Conservation (phyloP, 2,113 vertebrate genomes). For the Furnarius figulus region DNA sequence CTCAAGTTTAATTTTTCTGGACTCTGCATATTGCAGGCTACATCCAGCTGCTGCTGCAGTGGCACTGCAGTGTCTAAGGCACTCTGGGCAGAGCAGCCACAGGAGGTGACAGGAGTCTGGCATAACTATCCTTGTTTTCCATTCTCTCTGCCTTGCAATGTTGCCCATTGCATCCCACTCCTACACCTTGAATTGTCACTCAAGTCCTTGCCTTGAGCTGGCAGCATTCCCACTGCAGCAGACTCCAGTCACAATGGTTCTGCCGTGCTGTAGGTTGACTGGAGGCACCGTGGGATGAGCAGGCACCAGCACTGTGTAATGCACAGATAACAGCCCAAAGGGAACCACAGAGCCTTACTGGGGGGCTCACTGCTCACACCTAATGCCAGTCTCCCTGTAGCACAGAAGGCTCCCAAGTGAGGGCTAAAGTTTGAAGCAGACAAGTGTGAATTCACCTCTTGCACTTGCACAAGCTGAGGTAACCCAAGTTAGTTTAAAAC, state of each 20-base stretch:
- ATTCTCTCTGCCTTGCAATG: neutral
- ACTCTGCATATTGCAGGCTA: neutral
- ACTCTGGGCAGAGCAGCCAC: neutral
- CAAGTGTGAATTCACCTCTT: neutral
- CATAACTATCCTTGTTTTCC: neutral
- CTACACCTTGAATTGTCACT: neutral
- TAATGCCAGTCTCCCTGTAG: neutral
- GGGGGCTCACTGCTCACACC: neutral
- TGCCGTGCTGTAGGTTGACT: fast-evolving
- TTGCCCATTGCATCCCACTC: neutral
- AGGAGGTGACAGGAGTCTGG: neutral
- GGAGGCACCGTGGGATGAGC: neutral
- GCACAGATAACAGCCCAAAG: neutral
- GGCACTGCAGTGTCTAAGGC: neutral
- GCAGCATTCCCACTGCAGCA: neutral
- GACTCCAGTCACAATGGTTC: neutral
- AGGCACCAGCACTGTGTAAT: neutral
- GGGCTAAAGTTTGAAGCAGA: neutral
- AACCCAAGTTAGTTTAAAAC: neutral
- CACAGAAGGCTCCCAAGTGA: neutral
- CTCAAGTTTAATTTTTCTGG: neutral
- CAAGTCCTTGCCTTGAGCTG: neutral
- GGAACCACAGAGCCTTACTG: neutral
- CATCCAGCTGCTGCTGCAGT: neutral
- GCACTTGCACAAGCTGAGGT: neutral